Evolutionary conservation across 2,888 invertebrate species (phyloP), one percentile per base, ranked within the genome.

Genomic region (Stenchaetothrips biformis): DNA sequence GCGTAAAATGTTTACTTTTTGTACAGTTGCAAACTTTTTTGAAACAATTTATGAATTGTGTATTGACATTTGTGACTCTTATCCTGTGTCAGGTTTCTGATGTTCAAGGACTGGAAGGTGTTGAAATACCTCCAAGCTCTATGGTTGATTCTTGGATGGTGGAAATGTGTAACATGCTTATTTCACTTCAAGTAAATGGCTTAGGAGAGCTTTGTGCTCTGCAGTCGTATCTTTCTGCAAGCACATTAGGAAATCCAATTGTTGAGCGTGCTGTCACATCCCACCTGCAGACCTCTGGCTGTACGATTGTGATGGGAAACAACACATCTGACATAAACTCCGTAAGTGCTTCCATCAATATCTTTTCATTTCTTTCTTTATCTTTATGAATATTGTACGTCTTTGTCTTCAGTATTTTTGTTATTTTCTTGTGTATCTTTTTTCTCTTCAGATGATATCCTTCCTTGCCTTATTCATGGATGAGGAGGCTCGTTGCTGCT

Each of bases 221-320:
- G 79, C 77, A 79, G 53, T 81, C 21, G 25, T 79, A 37, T 62
- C 79, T 59, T 62, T 59, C 18, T 67, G 59, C 59, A 48, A 77
- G 79, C 47, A 53, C 82, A 47, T 59, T 83, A 18, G 80, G 67
- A 47, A 80, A 81, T 67, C 81, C 82, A 37, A 59, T 81, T 8
- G 49, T 83, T 21, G 83, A 81, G 25, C 81, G 82, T 27, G 82
- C 81, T 13, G 79, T 83, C 49, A 83, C 83, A 21, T 83, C 83
- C 13, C 83, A 83, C 79, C 79, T 83, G 13, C 83, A 83, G 79
- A 83, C 83, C 11, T 83, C 81, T 82, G 83, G 83, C 9, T 82
- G 83, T 74, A 82, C 82, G 18, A 82, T 83, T 59, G 81, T 83
- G 16, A 82, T 83, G 79, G 83, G 83, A 25, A 78, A 81, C 62